Base-by-base conservation (phyloP, 2,888 invertebrate genomes). In the Lordiphosa andalusiaca region DNA sequence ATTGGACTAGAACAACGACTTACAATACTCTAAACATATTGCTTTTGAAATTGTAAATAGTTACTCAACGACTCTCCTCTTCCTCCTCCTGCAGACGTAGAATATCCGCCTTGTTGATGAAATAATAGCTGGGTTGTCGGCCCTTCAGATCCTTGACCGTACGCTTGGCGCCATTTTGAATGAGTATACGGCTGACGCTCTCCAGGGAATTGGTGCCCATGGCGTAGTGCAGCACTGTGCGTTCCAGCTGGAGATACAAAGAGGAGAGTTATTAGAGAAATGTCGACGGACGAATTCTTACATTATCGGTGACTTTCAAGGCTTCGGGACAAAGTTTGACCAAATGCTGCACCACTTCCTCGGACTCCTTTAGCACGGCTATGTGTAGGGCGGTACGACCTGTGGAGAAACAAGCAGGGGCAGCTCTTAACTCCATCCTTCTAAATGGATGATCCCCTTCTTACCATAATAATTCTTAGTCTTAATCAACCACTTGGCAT, bases 91-190 rank as follows among this genome's bases (percentile, higher is more conserved):
- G 95, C 40, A 97, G 92, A 65, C 94, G 91, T 64, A 94, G 90
- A 81, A 97, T 95, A 71, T 97, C 97, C 0, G 95, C 94, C 88
- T 96, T 96, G 88, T 97, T 96, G 93, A 97, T 95, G 87, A 95
- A 97, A 90, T 97, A 97, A 89, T 96, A 97, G 36, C 95, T 95
- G 1, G 97, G 96, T 84, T 96, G 96, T 41, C 96, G 92, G 55
- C 96, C 96, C 90, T 95, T 95, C 85, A 97, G 91, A 90, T 97
- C 97, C 88, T 96, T 96, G 3, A 93, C 91, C 0, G 95, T 94
- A 60, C 96, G 91, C 86, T 94, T 94, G 38, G 96, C 95, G 33
- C 97, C 97, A 7, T 95, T 93, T 81, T 94, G 92, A 51, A 96
- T 95, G 25, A 97, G 91, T 50, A 96, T 92, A 67, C 93, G 92